Base-by-base conservation (phyloP, 2,797 vertebrate genomes). In the Chanos chanos region DNA sequence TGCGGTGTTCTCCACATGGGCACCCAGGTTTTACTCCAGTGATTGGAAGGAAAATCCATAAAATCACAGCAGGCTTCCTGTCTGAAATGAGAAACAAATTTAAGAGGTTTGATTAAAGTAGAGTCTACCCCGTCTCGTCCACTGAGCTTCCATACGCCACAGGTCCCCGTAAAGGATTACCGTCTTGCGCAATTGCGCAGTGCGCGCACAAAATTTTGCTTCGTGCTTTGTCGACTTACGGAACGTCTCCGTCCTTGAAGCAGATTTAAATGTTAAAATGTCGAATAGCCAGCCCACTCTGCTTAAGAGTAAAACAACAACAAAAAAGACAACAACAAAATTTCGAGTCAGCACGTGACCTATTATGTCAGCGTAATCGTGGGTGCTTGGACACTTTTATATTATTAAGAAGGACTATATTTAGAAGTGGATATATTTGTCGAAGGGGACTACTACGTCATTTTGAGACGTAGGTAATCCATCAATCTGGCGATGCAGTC, bases 161-260 rank as follows among this genome's bases (percentile, higher is more conserved):
- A 55, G 62, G 31, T 69, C 68, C 55, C 40, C 10, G 6, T n/a
- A n/a, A 45, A 61, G 58, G 64, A 68, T n/a, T 25, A 61, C 65
- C 68, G 56, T 40, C 71, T 72, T 78, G 83, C 81, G 81, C 80
- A 86, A 81, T 85, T 85, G 81, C 85, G 85, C 86, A 72, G 44
- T 68, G 40, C 28, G 53, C 39, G 40, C 7, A 15, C 25, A 9
- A 34, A 21, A 22, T n/a, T 40, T n/a, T 15, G 4, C 33, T 34
- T 62, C 28, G 39, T 19, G 33, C 40, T 48, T 33, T 60, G 7
- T 7, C 1, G 37, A 53, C 53, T 43, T 45, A 33, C 62, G 58
- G 33, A 61, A n/a, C n/a, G 51, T 62, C 28, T 56, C 62, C 52
- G 45, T 37, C 52, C 57, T 66, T 45, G 44, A 55, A 45, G 40